Percentiles rank a stretch among this genome's conserved stretches.
Conservation (phyloP, 2,797 vertebrate genomes). For the Arvicola amphibius region DNA sequence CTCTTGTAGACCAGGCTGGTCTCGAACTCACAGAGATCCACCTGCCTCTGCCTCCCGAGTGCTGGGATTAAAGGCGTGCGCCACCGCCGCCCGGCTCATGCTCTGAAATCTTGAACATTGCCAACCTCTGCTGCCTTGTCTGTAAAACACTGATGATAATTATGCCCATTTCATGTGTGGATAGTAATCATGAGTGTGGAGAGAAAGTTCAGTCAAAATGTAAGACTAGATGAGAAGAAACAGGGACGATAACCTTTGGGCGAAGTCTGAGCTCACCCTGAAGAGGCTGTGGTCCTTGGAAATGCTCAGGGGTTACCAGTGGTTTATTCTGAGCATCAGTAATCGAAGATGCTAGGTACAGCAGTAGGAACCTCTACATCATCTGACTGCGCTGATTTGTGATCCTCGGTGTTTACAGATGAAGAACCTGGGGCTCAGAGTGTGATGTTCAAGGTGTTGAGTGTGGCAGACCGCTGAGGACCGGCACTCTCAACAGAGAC, state of each 20-base stretch:
- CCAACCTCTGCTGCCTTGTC: neutral
- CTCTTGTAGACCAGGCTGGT: no score
- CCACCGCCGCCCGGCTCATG: no score
- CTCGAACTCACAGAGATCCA: no score
- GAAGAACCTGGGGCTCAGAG: neutral
- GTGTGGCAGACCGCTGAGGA: no score
- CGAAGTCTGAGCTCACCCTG: neutral
- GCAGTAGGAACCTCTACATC: accelerated
- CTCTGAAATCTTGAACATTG: neutral
- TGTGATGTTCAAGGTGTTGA: neutral
- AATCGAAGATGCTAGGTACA: neutral
- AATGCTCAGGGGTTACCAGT: neutral
- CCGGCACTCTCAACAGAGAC: neutral
- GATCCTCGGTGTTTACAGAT: neutral
- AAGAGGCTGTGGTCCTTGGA: neutral
- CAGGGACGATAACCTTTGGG: neutral
- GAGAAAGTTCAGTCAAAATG: neutral
- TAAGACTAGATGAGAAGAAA: neutral
- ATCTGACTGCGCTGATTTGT: neutral
- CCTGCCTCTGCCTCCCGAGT: no score
- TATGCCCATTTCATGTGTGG: no score
- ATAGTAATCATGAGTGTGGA: neutral
- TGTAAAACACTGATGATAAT: no score
- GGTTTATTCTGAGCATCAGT: neutral
- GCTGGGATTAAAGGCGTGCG: no score